Base-by-base conservation (phyloP, 2,888 invertebrate genomes). In the Dryocosmus kuriphilus region DNA sequence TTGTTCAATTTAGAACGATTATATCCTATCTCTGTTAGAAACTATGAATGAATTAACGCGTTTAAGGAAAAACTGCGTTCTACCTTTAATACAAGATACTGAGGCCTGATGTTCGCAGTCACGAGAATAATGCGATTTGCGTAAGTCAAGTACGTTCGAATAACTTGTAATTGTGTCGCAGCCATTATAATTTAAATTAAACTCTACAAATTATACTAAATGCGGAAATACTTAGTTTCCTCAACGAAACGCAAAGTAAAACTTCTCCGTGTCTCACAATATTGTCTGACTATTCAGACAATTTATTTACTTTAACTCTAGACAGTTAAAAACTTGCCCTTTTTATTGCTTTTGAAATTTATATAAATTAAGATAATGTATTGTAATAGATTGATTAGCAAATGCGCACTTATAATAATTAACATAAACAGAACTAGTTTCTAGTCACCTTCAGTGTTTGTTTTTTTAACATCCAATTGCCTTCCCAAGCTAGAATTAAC, bases 131-230 rank as follows among this genome's bases (percentile, higher is more conserved):
- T 22, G n/a, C 38, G n/a, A 65, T 65, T 41, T 65, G 65, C 35
- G 65, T 41, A 67, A 67, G 41, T 67, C 27, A 67, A 67, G 67
- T 67, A 46, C 67, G 19, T 67, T 24, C 11, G 24, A 24, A 41
- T 67, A 67, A 67, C 46, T 46, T 67, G 19, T 67, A 27, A 67
- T 27, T 67, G 41, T 67, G 67, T 27, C 46, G 67, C 67, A 46
- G 67, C 41, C 8, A 67, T 67, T 67, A 67, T 67, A 41, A 38
- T 24, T 67, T 67, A 46, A 67, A 67, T 67, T 67, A 67, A 67
- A 67, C 46, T 46, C 67, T 14, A 38, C 19, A 27, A 46, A 65
- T 67, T 27, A 41, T 46, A 67, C 24, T 67, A 41, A 24, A 67
- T 27, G 67, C 67, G 67, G 41, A 46, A 65, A 32, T 67, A 41